A percentile compares a stretch with the other conserved stretches of the same genome.
These are phyloP conservation scores for Lytechinus variegatus DNA, from an alignment of 35 echinoderm and acorn worm species.

Conservation along the genomic window DNA sequence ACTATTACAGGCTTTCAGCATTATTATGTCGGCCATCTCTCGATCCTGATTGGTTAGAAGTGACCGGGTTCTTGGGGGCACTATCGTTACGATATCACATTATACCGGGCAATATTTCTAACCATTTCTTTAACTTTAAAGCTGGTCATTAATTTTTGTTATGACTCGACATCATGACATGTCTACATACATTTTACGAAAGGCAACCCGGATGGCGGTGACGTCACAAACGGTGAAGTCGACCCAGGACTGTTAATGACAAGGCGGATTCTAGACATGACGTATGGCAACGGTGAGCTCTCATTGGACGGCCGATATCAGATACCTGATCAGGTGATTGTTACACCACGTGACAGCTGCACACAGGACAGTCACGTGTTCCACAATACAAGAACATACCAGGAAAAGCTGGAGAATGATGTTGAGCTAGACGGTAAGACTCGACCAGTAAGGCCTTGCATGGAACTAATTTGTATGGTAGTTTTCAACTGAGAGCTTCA, in stretches of 20 bases:
- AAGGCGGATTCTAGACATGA: conserved; percentile 60
- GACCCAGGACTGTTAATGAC: conserved; percentile 76
- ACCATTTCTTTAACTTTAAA: not conserved
- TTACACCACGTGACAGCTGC: conserved; percentile 64
- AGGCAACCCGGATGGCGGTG: conserved; percentile 83
- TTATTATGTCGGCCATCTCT: too few relatives aligned
- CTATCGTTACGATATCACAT: too few relatives aligned
- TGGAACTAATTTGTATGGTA: too few relatives aligned
- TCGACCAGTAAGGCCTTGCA: too few relatives aligned
- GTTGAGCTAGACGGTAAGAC: conserved; percentile 36
- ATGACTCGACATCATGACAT: not conserved
- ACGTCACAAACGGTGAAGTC: conserved; percentile 61
- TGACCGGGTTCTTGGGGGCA: too few relatives aligned
- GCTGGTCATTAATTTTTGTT: not conserved
- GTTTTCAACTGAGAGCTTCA: too few relatives aligned
- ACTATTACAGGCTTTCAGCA: too few relatives aligned
- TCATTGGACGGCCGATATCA: conserved; percentile 49
- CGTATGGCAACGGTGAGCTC: conserved; percentile 59
- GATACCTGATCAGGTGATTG: conserved; percentile 61
- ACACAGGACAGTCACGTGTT: conserved; percentile 37
- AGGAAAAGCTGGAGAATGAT: conserved; percentile 42
- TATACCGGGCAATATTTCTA: not conserved
- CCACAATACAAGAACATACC: conserved; percentile 62
- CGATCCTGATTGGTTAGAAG: too few relatives aligned
- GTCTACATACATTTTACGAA: not conserved